phyloP scores from a whole-genome alignment of 2,888 invertebrate genomes.

The Drosophila silvestris region DNA sequence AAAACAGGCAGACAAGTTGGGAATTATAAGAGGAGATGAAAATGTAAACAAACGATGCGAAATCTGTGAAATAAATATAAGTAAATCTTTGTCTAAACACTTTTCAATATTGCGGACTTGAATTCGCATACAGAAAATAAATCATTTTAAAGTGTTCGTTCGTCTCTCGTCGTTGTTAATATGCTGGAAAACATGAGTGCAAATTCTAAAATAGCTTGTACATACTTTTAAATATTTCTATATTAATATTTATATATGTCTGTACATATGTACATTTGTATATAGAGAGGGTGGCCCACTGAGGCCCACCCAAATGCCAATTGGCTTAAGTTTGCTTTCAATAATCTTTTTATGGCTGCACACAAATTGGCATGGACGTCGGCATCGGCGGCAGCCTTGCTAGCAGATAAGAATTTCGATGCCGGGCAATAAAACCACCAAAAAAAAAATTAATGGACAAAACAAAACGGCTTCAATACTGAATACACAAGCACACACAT shows the following conservation, averaged over 20 bases:
- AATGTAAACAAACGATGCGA: not conserved
- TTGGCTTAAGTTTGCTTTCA: slow-evolving; percentile 56
- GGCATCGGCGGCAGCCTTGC: slow-evolving; percentile 18
- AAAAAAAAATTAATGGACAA: slow-evolving; percentile 60
- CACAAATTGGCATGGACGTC: slow-evolving; percentile 48
- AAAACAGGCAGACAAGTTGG: not conserved
- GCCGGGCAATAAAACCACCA: slow-evolving; percentile 61
- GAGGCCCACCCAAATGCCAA: slow-evolving; percentile 55
- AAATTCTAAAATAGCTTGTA: slow-evolving; percentile 20
- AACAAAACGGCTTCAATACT: slow-evolving; percentile 33
- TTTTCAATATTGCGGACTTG: not conserved
- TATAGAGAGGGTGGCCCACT: slow-evolving; percentile 11
- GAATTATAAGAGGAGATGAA: not conserved
- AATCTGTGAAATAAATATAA: not conserved
- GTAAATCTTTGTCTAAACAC: not conserved
- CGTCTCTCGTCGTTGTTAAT: not conserved
- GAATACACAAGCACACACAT: slow-evolving; percentile 6
- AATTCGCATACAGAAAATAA: not conserved
- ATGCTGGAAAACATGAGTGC: slow-evolving; percentile 24
- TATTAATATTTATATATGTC: not conserved
- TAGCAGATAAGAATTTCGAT: slow-evolving; percentile 65
- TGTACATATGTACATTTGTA: not conserved
- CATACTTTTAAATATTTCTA: slow-evolving; percentile 23
- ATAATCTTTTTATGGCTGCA: slow-evolving; percentile 68
- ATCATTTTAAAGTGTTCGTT: slow-evolving; percentile 1